Evolutionary conservation across 1,140 invertebrate genomes (phyloP), one percentile per base, ranked within the genome.

Genomic region (Drosophila leontia): DNA sequence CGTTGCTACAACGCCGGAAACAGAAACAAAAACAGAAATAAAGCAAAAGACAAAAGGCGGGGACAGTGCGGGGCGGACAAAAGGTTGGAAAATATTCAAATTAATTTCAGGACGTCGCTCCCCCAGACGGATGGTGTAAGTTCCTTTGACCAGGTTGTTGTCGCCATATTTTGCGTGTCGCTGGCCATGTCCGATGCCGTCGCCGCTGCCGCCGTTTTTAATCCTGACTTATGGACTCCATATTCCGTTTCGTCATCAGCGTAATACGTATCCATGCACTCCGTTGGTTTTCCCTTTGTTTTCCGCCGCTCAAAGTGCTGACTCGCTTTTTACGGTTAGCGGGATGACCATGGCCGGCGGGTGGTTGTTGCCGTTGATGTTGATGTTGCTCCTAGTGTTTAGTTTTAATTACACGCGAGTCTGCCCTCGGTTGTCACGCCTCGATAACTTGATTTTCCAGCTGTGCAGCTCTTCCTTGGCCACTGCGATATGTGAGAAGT

Each of bases 341-440:
- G 37, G 51, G 56, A 58, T 56, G 56, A 76, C 50, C 29, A 67
- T 48, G 56, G 67, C 50, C 23, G 3, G 71, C 41, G 53, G 71
- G 15, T 45, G 48, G 48, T 6, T 23, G n/a, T 39, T 70, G 50
- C 56, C 41, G 60, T 56, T 65, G 57, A 6, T 23, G 19, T 47
- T 69, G 70, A 64, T 45, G 60, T 60, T 64, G 48, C 48, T 79
- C 65, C 44, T 80, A 56, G 76, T 86, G 83, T 86, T 86, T 86
- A 82, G 84, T 86, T 86, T 86, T 86, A 86, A 86, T 86, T 86
- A 86, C 84, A 86, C 83, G 83, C 83, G 76, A 83, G 65, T 59
- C 80, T 80, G 83, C 62, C 62, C 61, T 26, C 62, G 63, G 44
- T 39, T 65, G 82, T 79, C 63, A 87, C 75, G 80, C 70, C 75